Evolutionary conservation across 2,797 vertebrate species (phyloP).

Genomic region (Borostomias antarcticus): DNA sequence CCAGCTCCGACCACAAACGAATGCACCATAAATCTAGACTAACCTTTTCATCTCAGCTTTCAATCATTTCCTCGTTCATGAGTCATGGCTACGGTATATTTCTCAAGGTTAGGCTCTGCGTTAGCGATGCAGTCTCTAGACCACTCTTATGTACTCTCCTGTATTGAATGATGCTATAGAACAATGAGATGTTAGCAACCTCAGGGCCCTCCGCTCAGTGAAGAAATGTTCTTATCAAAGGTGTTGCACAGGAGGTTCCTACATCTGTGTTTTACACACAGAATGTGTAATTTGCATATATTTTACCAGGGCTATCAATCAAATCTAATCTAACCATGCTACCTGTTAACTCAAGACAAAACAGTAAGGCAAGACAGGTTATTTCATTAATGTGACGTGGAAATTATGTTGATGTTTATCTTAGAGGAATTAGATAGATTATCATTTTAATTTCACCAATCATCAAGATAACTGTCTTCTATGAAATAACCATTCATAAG

Average conservation of each 20-base stretch:
- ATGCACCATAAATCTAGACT: too few relatives aligned
- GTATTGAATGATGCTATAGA: not conserved
- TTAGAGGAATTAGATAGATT: conserved; percentile 43
- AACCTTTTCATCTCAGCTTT: not conserved
- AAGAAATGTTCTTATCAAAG: not conserved
- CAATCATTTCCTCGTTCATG: not conserved
- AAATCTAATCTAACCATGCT: conserved; percentile 1
- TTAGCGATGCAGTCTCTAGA: not conserved
- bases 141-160: not conserved
- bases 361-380: too few relatives aligned
- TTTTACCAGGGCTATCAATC: not conserved
- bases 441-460: conserved; percentile 32
- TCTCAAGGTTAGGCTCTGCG: not conserved
- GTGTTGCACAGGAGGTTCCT: not conserved
- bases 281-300: not conserved
- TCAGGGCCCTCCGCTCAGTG: not conserved
- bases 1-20: too few relatives aligned
- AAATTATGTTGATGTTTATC: conserved; percentile 39
- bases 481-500: not conserved
- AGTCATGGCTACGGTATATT: too few relatives aligned
- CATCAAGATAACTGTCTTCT: conserved; percentile 27
- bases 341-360: not conserved
- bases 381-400: conserved; percentile 28
- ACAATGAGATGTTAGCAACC: conserved; percentile 7
- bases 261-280: not conserved